phyloP scores from a whole-genome alignment of 2,888 invertebrate species.

The Tromatobia lineatoria region DNA sequence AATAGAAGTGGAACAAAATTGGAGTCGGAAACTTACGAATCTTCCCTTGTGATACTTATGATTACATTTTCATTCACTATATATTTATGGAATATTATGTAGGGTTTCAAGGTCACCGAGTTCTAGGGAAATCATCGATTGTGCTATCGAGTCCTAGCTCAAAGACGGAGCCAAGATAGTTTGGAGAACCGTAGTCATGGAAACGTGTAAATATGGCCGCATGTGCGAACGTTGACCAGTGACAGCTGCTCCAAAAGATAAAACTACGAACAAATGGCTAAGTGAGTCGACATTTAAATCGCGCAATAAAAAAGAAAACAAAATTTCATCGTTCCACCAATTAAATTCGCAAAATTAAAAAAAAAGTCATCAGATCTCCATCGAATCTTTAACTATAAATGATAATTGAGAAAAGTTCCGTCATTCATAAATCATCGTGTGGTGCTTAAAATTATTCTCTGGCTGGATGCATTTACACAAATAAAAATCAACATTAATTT shows the following conservation, averaged over 20 bases:
- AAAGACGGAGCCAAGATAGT: conserved; percentile 62
- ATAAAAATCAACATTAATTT: background rate
- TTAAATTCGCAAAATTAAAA: background rate
- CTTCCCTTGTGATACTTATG: too few relatives aligned
- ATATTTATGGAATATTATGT: background rate
- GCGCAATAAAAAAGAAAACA: conserved; percentile 63
- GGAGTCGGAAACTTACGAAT: too few relatives aligned
- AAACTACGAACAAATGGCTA: conserved; percentile 56
- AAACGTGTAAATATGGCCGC: conserved; percentile 77
- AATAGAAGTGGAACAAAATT: too few relatives aligned
- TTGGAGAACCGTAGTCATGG: conserved; percentile 79
- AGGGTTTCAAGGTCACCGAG: conserved; percentile 49
- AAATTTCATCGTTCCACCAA: background rate
- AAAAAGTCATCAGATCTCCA: background rate
- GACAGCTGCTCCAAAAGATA: conserved; percentile 76
- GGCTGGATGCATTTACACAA: background rate
- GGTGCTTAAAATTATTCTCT: background rate
- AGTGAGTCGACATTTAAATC: conserved; percentile 53
- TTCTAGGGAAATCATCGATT: conserved; percentile 54
- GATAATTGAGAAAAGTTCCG: too few relatives aligned
- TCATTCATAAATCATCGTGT: background rate
- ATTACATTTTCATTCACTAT: too few relatives aligned
- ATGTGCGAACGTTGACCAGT: conserved; percentile 77
- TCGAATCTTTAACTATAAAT: background rate
- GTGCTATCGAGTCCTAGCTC: conserved; percentile 11